These are phyloP conservation scores for Tonatia bakeri DNA, from an alignment of 2,113 vertebrate species.

Conservation along the genomic window DNA sequence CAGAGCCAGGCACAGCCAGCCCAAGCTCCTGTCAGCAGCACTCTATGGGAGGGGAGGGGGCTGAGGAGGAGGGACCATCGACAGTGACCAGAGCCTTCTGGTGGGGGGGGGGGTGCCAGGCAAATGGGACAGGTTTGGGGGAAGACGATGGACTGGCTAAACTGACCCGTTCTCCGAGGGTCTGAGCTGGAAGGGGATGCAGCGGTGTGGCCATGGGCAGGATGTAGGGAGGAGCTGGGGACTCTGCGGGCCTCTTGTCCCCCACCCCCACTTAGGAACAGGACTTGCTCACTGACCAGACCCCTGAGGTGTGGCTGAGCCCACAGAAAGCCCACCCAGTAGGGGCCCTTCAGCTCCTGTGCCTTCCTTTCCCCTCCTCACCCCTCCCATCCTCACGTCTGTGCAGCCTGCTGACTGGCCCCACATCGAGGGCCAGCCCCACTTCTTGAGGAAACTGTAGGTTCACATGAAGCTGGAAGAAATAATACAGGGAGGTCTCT, in stretches of 20 bases:
- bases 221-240: not conserved
- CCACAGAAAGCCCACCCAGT: too few species aligned
- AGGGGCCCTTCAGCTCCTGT: not conserved
- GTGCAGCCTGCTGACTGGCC: not conserved
- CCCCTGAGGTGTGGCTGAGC: not conserved
- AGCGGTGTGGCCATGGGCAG: not conserved
- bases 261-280: too few species aligned
- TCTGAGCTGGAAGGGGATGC: not conserved
- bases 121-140: too few species aligned
- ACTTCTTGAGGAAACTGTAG: not conserved
- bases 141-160: not conserved
- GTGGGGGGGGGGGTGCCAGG: too few species aligned
- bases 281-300: too few species aligned
- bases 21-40: not conserved
- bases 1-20: not conserved
- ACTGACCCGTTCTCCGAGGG: not conserved
- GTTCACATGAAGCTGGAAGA: too few species aligned
- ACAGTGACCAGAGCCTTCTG: not conserved
- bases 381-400: not conserved
- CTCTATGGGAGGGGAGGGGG: not conserved
- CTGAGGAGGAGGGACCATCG: not conserved
- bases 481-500: not conserved
- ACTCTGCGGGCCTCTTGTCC: not conserved
- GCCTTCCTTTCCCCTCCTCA: too few species aligned
- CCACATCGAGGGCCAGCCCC: not conserved